Percentiles rank a stretch among this genome's conserved stretches.
phyloP scores from a whole-genome alignment of 92 coral and sea anemone genomes.

The Epizoanthus rinbou region DNA sequence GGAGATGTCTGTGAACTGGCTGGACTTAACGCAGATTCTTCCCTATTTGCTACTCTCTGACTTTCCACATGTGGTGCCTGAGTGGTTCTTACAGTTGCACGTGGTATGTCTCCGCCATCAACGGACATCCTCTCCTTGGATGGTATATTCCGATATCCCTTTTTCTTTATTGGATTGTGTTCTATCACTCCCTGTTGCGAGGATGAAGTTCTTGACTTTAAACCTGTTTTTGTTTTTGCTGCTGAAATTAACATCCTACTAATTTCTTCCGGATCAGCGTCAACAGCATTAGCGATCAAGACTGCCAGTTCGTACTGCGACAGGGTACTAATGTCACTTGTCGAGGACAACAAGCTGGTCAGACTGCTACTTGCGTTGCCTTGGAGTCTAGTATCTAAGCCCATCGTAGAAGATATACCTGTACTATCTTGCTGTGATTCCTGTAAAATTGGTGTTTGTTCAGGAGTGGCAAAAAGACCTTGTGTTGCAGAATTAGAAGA shows the following conservation, averaged over 20 bases:
- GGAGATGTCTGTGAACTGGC: conserved; percentile 21
- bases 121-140: background rate
- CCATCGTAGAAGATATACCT: conserved; percentile 7
- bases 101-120: background rate
- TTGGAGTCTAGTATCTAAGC: conserved; percentile 4
- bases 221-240: conserved; percentile 59
- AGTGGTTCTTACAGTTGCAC: background rate
- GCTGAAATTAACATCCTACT: conserved; percentile 64
- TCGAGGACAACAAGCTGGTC: conserved; percentile 52
- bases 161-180: background rate
- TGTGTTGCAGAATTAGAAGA: background rate
- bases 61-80: background rate
- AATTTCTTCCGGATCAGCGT: conserved; percentile 75
- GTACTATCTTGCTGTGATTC: background rate
- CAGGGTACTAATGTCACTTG: conserved; percentile 52
- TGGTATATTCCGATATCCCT: background rate
- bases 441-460: background rate
- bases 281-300: conserved; percentile 77
- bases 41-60: background rate
- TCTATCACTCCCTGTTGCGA: conserved; percentile 28
- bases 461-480: background rate
- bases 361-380: conserved; percentile 32
- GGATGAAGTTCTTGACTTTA: conserved; percentile 33
- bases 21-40: conserved; percentile 14
- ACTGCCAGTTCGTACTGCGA: conserved; percentile 58